These are phyloP conservation scores for Scrobipalpa costella DNA, from an alignment of 2,888 invertebrate species.

Conservation along the genomic window DNA sequence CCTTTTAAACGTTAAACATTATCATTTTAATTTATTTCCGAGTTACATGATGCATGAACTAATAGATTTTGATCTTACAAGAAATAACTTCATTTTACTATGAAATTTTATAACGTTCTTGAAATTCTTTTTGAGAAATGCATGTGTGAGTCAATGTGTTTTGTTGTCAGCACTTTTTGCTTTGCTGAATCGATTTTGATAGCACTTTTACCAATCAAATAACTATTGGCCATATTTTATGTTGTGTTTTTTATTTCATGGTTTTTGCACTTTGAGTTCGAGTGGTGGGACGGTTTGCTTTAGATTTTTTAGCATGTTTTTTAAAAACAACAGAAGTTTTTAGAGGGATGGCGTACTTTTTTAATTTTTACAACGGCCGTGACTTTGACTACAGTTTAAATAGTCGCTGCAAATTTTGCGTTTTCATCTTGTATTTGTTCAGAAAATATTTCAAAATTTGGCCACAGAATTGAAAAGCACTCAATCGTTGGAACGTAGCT, in stretches of 20 bases:
- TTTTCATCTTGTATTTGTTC: no score
- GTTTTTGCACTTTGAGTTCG: slow-evolving; percentile 54
- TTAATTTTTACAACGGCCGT: no score
- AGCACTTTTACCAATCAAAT: slow-evolving; percentile 41
- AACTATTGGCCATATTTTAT: slow-evolving; percentile 26
- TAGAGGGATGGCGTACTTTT: no score
- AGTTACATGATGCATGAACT: background rate
- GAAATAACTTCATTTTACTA: no score
- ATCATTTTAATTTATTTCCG: background rate
- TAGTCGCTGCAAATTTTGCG: no score
- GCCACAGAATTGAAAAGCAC: no score
- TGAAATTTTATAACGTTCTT: background rate
- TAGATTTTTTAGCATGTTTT: background rate
- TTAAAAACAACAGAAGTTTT: no score
- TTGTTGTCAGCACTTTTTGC: slow-evolving; percentile 63
- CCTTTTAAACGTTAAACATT: background rate
- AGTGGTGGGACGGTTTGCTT: slow-evolving; percentile 41
- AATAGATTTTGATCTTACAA: no score
- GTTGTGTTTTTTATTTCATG: slow-evolving; percentile 35
- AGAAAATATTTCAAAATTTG: no score
- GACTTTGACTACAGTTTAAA: no score
- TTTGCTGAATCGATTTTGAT: slow-evolving; percentile 44
- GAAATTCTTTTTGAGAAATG: slow-evolving; percentile 26
- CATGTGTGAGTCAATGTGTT: slow-evolving; percentile 45
- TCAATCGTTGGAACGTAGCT: no score